Evolutionary conservation across 2,113 vertebrate genomes (phyloP), one percentile per base, ranked within the genome.

Genomic region (Psophia crepitans): DNA sequence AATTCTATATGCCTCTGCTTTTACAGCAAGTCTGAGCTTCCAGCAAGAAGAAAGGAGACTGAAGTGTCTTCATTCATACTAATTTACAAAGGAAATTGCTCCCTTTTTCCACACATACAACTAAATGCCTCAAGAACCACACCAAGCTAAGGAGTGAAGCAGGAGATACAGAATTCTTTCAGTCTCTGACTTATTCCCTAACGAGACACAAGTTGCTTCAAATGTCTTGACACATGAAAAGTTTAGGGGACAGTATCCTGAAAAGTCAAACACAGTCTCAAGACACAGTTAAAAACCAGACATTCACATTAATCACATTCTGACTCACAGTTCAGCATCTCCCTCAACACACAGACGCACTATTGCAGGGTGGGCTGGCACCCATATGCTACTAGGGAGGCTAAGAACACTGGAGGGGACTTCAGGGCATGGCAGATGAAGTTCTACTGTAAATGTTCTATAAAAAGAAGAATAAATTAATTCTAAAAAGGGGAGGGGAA

Each of bases 401-500:
- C 15, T 80, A 69, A 82, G 44, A 84, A 39, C 9, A 69, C n/a
- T 32, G 35, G 10, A 87, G 7, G 16, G 20, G 46, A 64, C 35
- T 80, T 74, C 16, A 84, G 35, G 26, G 16, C 35, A 56, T 35
- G 23, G 30, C 20, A 89, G 68, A 53, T n/a, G 20, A 49, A n/a
- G 11, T 78, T 32, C 58, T 65, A 37, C 16, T 58, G 35, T 56
- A 68, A 84, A 39, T 39, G 2, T 87, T 14, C 19, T 35, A 35
- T 8, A 66, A 54, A 89, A 82, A 18, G 22, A 94, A 91, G 41
- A 89, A 53, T 16, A 71, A 95, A 28, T 10, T 35, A 82, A 78
- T 53, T 70, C 10, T 32, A 15, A 87, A 83, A 60, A 28, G 1
- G 0, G 2, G 1, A 2, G 19, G n/a, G 5, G 35, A 3, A 32